These are phyloP conservation scores for Calliopum simillimum DNA, from an alignment of 2,888 invertebrate genomes.

Conservation along the genomic window DNA sequence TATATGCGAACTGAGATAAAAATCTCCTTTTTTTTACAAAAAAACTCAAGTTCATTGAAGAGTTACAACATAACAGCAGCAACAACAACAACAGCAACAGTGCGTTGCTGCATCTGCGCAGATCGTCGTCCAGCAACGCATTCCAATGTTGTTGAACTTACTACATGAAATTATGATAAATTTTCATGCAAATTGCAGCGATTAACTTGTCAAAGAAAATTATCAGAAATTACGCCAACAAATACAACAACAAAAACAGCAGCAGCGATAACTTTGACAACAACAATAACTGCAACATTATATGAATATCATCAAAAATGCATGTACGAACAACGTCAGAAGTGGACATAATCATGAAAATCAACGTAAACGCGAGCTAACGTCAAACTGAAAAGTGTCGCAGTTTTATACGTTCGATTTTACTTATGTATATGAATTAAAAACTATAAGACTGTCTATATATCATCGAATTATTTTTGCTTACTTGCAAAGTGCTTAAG, in stretches of 20 bases:
- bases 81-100: background rate
- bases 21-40: background rate
- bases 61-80: background rate
- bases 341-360: no score
- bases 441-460: no score
- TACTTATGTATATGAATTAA: no score
- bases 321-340: no score
- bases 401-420: no score
- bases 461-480: no score
- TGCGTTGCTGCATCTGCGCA: background rate
- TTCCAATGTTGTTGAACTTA: slow-evolving; percentile 20
- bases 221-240: slow-evolving; percentile 57
- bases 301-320: background rate
- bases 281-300: background rate
- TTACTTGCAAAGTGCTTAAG: no score
- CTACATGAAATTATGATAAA: slow-evolving; percentile 61
- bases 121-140: no score
- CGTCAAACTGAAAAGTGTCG: no score
- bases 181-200: slow-evolving; percentile 61
- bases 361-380: no score
- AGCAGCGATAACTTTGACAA: background rate
- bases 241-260: background rate
- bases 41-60: slow-evolving; percentile 8
- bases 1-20: slow-evolving; percentile 9
- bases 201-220: slow-evolving; percentile 64